Evolutionary conservation across 2,113 vertebrate genomes (phyloP).

Genomic region (Anas platyrhynchos): DNA sequence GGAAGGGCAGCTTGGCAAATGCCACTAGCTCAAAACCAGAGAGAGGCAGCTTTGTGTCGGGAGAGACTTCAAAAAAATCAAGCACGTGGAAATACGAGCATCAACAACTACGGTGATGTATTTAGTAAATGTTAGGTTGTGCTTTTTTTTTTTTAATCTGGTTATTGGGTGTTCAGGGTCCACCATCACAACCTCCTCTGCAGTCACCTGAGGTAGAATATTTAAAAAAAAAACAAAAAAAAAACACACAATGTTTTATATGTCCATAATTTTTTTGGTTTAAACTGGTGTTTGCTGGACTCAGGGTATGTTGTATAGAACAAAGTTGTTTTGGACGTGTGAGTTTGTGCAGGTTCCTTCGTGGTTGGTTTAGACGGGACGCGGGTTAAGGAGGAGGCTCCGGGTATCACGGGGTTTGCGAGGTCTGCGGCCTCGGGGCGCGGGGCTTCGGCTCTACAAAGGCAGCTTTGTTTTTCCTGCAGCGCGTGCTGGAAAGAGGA

Average conservation of each 20-base stretch:
- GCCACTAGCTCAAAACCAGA: background rate
- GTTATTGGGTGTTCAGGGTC: background rate
- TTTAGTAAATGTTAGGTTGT: background rate
- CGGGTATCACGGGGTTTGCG: rapidly evolving
- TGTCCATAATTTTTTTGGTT: background rate
- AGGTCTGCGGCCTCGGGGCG: background rate
- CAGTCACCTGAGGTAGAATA: rapidly evolving
- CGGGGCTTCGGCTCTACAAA: background rate
- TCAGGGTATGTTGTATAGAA: background rate
- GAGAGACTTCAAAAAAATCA: background rate
- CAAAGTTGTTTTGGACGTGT: rapidly evolving
- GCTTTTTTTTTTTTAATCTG: background rate
- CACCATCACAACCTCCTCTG: background rate
- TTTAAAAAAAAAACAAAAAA: background rate
- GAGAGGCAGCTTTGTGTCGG: background rate
- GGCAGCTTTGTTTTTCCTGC: background rate
- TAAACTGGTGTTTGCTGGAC: background rate
- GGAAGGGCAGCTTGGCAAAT: background rate
- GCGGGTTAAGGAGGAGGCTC: background rate
- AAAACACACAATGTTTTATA: background rate
- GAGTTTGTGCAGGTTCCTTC: background rate
- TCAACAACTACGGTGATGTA: background rate
- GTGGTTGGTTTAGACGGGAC: background rate
- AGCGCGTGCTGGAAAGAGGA: background rate
- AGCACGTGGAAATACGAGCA: background rate